phyloP scores from a whole-genome alignment of 2,113 vertebrate species.

The Mormoops blainvillei region DNA sequence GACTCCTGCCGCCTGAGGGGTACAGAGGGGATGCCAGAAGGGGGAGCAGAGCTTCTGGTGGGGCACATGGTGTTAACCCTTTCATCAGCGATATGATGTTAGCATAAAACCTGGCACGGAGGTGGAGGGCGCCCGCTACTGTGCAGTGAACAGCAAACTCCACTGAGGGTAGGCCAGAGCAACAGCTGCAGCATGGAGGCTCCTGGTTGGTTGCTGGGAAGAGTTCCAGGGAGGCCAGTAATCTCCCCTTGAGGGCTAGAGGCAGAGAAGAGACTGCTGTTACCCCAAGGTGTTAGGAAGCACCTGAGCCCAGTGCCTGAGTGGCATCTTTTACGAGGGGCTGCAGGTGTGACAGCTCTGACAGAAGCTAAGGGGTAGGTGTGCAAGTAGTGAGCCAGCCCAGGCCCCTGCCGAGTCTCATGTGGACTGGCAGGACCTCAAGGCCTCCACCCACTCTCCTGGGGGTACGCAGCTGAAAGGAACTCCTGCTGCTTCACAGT shows the following conservation, averaged over 20 bases:
- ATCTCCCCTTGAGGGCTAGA: not conserved
- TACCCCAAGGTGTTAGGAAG: not conserved
- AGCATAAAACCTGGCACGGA: not conserved
- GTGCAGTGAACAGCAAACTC: not conserved
- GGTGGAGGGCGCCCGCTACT: not conserved
- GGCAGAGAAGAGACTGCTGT: not conserved
- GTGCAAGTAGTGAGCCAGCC: not conserved
- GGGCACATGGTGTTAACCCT: slow-evolving; percentile 52
- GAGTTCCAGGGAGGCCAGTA: slow-evolving; percentile 13
- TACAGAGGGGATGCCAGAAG: slow-evolving; percentile 1
- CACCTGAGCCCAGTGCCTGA: not conserved
- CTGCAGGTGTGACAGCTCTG: not conserved
- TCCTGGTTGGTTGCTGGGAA: slow-evolving; percentile 13
- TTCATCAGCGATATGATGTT: not conserved
- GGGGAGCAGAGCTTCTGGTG: not conserved
- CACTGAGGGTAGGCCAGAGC: not conserved
- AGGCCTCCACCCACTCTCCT: not conserved
- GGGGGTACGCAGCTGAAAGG: not conserved
- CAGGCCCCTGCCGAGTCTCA: not conserved
- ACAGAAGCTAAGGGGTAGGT: not conserved
- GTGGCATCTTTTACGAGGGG: not conserved
- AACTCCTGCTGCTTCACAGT: not conserved
- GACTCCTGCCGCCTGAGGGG: slow-evolving; percentile 42
- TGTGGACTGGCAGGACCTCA: not conserved
- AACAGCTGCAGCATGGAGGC: slow-evolving; percentile 22